Percentiles rank a stretch among this genome's conserved stretches.
Conservation (phyloP, 2,888 invertebrate species). For the Macrophya annulata region DNA sequence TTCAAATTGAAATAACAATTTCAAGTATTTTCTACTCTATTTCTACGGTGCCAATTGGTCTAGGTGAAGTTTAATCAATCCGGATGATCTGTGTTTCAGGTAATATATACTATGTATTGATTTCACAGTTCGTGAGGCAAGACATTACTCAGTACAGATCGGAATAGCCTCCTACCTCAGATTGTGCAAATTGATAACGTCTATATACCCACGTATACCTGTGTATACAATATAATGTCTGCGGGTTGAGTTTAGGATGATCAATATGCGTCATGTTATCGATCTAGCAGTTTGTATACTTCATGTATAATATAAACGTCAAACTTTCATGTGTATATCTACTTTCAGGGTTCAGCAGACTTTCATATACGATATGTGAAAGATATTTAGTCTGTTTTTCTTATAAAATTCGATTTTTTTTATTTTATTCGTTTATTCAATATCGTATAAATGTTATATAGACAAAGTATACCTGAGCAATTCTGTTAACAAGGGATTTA, state of each 20-base stretch:
- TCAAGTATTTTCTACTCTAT: not conserved
- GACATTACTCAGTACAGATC: conserved; percentile 6
- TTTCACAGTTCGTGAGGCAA: conserved; percentile 13
- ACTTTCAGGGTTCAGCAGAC: not conserved
- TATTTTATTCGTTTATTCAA: not conserved
- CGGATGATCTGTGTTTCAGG: not conserved
- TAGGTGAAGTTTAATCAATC: not conserved
- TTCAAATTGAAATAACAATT: not conserved
- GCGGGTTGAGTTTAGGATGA: conserved; percentile 6
- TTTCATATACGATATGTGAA: not conserved
- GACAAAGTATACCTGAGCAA: not conserved
- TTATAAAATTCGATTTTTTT: not conserved
- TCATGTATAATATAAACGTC: not conserved
- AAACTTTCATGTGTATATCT: not conserved
- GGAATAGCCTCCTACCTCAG: not conserved
- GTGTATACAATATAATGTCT: not conserved
- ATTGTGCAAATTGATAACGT: conserved; percentile 8
- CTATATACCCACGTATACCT: not conserved
- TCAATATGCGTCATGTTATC: conserved; percentile 25
- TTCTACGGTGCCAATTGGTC: not conserved
- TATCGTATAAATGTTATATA: not conserved
- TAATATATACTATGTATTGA: not conserved
- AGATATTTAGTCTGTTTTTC: not conserved
- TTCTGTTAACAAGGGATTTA: not conserved
- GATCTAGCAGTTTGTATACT: not conserved